phyloP scores from a whole-genome alignment of 2,888 invertebrate species.

The Hofmannophila pseudospretella region DNA sequence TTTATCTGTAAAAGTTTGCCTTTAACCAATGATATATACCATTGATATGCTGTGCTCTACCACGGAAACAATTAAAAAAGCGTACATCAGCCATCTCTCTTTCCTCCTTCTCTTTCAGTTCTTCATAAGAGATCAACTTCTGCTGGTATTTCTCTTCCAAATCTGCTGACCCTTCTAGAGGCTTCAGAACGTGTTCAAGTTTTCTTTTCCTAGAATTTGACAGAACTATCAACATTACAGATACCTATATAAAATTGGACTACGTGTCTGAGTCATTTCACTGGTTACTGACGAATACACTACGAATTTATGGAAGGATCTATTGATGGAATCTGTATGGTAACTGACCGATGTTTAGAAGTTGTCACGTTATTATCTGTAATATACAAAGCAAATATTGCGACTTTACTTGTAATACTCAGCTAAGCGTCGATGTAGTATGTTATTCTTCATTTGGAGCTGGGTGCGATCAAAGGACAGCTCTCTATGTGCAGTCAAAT shows the following conservation, averaged over 20 bases:
- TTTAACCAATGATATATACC: too few species aligned
- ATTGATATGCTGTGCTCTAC: too few species aligned
- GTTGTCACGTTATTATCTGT: too few species aligned
- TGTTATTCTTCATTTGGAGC: constrained; percentile 55
- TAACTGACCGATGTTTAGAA: too few species aligned
- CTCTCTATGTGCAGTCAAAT: constrained; percentile 53
- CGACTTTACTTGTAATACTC: constrained; percentile 60
- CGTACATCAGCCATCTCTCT: constrained; percentile 55
- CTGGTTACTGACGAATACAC: too few species aligned
- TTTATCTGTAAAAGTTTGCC: constrained; percentile 48
- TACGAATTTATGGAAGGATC: too few species aligned
- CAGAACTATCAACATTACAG: too few species aligned
- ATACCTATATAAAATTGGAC: too few species aligned
- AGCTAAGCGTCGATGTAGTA: constrained; percentile 60
- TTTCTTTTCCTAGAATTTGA: constrained; percentile 57
- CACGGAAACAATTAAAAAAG: too few species aligned
- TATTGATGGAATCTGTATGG: too few species aligned
- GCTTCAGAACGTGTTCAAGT: constrained; percentile 62
- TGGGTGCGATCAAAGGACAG: constrained; percentile 46
- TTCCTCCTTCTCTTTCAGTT: constrained; percentile 55
- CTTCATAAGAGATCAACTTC: constrained; percentile 50
- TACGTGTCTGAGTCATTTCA: too few species aligned
- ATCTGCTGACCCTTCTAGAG: constrained; percentile 49
- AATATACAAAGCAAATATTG: too few species aligned
- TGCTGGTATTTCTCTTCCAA: constrained; percentile 66